Conservation (phyloP, 2,797 vertebrate genomes). For the Peromyscus attwateri region DNA sequence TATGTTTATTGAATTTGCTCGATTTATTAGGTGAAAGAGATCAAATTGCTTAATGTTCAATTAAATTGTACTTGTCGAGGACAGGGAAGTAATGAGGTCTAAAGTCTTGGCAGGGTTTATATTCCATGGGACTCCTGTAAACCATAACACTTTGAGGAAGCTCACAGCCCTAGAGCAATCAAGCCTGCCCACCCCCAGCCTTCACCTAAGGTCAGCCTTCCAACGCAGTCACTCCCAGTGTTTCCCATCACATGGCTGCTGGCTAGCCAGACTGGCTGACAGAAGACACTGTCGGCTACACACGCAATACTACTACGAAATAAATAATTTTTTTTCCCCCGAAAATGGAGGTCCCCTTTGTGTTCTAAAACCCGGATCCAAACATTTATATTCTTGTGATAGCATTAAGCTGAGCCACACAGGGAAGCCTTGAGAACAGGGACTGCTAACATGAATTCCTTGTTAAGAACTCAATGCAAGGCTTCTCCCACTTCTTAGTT, state of each 20-base stretch:
- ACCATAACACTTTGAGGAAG: conserved; percentile 26
- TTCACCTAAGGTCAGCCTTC: neutral
- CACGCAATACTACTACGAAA: neutral
- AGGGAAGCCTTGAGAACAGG: conserved; percentile 18
- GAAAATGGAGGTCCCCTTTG: neutral
- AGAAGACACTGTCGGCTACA: neutral
- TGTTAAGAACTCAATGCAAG: neutral
- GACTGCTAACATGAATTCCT: neutral
- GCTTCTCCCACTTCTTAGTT: neutral
- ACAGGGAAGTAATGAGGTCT: conserved; percentile 76
- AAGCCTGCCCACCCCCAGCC: neutral
- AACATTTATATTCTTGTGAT: neutral
- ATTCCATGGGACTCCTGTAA: conserved; percentile 41
- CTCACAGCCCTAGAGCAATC: neutral
- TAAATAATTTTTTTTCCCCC: neutral
- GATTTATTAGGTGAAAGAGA: conserved; percentile 83
- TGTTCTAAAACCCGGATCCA: neutral
- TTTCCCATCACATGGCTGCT: neutral
- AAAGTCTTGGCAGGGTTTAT: conserved; percentile 68
- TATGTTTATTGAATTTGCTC: conserved; percentile 78
- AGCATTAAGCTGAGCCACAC: conserved; percentile 19
- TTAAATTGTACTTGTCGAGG: conserved; percentile 76
- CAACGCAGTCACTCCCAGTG: rapidly evolving
- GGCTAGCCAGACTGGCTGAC: neutral
- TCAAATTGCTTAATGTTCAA: conserved; percentile 83